Conservation (phyloP, 2,888 invertebrate species). For the Macaria notata region DNA sequence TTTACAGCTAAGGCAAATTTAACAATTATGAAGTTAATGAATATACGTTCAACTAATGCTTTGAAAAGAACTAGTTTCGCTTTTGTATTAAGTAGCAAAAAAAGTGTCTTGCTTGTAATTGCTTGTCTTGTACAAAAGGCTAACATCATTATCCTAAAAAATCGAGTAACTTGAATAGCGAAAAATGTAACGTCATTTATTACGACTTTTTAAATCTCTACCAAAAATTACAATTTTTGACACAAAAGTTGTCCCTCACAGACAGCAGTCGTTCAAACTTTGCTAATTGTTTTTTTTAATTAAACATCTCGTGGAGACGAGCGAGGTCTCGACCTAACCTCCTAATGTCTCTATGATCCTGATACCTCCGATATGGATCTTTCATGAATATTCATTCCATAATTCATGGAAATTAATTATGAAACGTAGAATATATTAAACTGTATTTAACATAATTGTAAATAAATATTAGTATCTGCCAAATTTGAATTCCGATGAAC, state of each 20-base stretch:
- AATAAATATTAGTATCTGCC: slow-evolving; percentile 8
- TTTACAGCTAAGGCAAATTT: too few species aligned
- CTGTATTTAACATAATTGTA: slow-evolving; percentile 16
- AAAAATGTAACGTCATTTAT: too few species aligned
- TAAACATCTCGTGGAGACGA: slow-evolving; percentile 35
- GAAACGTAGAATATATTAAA: slow-evolving; percentile 26
- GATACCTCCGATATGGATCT: slow-evolving; percentile 35
- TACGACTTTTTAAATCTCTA: slow-evolving; percentile 3
- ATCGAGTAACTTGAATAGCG: too few species aligned
- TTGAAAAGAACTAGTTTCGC: too few species aligned
- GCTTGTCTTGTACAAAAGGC: too few species aligned
- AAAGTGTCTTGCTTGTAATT: too few species aligned
- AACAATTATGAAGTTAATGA: too few species aligned
- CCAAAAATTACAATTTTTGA: slow-evolving; percentile 5
- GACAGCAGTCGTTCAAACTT: slow-evolving; percentile 45
- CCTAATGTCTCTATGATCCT: slow-evolving; percentile 37
- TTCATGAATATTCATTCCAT: slow-evolving; percentile 39
- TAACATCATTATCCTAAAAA: too few species aligned
- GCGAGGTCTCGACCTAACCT: slow-evolving; percentile 28
- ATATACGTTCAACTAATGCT: too few species aligned
- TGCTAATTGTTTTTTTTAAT: slow-evolving; percentile 44
- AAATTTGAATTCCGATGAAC: background rate
- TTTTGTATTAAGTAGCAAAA: too few species aligned
- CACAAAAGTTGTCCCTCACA: slow-evolving; percentile 5
- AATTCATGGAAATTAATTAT: slow-evolving; percentile 30